Evolutionary conservation across 2,797 vertebrate genomes (phyloP).

Genomic region (Propithecus deckenii): DNA sequence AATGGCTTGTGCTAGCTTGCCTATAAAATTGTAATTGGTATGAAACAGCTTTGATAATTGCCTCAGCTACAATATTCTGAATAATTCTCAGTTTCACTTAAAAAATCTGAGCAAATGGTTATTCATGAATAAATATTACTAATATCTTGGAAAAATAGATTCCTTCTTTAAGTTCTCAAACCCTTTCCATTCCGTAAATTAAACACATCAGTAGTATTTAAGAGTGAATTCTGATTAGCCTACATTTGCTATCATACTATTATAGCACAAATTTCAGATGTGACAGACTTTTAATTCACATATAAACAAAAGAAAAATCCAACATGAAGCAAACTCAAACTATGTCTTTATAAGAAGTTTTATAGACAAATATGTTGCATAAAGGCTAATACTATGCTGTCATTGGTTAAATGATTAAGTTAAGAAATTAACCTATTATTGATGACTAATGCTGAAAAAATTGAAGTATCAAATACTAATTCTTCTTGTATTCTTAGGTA

Average conservation of each 20-base stretch:
- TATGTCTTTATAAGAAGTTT: not conserved
- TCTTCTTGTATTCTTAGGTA: not conserved
- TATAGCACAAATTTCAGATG: not conserved
- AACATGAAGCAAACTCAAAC: not conserved
- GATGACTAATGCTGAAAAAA: not conserved
- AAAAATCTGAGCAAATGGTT: conserved; percentile 32
- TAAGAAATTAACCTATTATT: not conserved
- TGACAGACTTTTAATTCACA: not conserved
- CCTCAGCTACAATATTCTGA: conserved; percentile 18
- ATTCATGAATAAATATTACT: conserved; percentile 2
- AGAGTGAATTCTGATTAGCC: not conserved
- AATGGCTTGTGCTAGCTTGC: not conserved
- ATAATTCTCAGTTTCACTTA: conserved; percentile 43
- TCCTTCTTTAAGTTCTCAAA: not conserved
- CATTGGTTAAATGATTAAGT: not conserved
- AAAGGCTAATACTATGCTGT: not conserved
- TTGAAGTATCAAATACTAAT: not conserved
- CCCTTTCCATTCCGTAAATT: not conserved
- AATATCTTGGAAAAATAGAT: conserved; percentile 19
- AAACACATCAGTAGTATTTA: not conserved
- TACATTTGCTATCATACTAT: not conserved
- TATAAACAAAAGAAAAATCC: not conserved
- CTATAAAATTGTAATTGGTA: conserved; percentile 52
- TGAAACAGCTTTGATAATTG: conserved; percentile 59
- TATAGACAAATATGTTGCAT: not conserved